Evolutionary conservation across 2,113 vertebrate genomes (phyloP).

Genomic region (Vombatus ursinus): DNA sequence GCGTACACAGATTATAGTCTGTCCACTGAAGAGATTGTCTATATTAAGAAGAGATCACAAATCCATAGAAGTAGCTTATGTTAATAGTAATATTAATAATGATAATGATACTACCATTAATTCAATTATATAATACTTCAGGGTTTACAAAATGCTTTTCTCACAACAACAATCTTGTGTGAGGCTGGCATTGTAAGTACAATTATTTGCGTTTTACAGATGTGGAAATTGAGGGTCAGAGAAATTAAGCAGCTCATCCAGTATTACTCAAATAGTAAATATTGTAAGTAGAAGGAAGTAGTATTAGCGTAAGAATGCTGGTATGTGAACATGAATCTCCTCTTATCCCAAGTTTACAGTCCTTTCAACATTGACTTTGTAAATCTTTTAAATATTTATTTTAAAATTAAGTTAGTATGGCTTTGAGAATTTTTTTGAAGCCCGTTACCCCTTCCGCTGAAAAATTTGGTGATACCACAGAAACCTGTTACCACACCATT

Average conservation of each 20-base stretch:
- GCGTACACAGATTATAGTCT: neutral
- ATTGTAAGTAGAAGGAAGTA: neutral
- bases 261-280: neutral
- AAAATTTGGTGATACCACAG: neutral
- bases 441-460: neutral
- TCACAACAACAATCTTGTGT: neutral
- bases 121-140: neutral
- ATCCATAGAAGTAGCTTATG: neutral
- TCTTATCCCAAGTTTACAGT: neutral
- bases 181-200: neutral
- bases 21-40: neutral
- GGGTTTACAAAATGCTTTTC: neutral
- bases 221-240: neutral
- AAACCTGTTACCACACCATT: slow-evolving; percentile 37
- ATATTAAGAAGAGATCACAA: neutral
- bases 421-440: neutral
- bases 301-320: neutral
- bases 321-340: neutral
- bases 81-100: neutral
- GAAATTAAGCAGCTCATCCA: neutral
- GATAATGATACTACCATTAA: neutral
- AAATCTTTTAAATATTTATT: neutral
- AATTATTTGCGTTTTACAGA: neutral
- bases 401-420: neutral
- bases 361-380: neutral